Conservation (phyloP, 2,888 invertebrate genomes). For the Chrysomela aeneicollis region DNA sequence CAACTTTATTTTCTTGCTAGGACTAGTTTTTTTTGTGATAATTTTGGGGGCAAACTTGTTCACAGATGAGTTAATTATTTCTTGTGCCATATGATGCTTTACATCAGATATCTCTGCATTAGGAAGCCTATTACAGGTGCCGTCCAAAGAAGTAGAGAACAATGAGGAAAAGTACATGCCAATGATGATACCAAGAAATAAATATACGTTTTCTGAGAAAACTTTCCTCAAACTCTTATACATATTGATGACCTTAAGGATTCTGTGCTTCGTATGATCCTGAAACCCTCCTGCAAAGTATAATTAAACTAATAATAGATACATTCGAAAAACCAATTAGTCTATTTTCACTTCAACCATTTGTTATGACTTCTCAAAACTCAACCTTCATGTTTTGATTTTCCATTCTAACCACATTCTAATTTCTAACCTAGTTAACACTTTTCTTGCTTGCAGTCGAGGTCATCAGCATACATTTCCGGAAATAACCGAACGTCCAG, state of each 20-base stretch:
- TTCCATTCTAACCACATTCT: no score
- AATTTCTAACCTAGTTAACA: neutral
- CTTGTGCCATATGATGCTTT: slow-evolving; percentile 41
- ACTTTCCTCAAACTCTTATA: slow-evolving; percentile 28
- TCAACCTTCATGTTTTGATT: no score
- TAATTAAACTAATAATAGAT: neutral
- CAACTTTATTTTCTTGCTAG: slow-evolving; percentile 62
- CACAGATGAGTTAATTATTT: slow-evolving; percentile 45
- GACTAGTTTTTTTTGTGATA: slow-evolving; percentile 42
- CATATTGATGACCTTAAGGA: slow-evolving; percentile 10
- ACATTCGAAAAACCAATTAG: no score
- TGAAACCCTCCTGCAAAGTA: slow-evolving; percentile 1
- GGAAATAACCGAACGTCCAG: no score
- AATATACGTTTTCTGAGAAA: slow-evolving; percentile 50
- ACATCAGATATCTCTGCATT: slow-evolving; percentile 15
- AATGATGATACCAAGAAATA: slow-evolving; percentile 51
- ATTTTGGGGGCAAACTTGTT: slow-evolving; percentile 43
- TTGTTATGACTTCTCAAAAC: no score
- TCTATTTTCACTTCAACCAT: no score
- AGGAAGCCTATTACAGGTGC: slow-evolving; percentile 32
- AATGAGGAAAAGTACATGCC: slow-evolving; percentile 51
- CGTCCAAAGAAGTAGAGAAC: slow-evolving; percentile 38
- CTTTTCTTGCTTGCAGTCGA: neutral
- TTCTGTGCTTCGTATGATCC: neutral
- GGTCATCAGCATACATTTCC: no score